phyloP scores from a whole-genome alignment of 2,113 vertebrate species.

The Nothobranchius kuhntae region DNA sequence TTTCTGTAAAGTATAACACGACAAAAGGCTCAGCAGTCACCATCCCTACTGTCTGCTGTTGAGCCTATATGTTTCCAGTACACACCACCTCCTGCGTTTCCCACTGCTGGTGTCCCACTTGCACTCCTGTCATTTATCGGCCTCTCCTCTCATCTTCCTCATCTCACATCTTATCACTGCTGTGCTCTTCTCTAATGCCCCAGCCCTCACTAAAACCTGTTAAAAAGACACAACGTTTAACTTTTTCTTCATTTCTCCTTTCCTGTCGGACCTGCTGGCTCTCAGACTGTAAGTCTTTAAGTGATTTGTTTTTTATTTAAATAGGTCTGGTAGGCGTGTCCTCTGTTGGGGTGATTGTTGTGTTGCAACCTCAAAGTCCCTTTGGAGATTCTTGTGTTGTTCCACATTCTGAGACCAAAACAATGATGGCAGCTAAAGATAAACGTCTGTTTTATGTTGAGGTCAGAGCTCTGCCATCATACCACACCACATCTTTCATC shows the following conservation, averaged over 20 bases:
- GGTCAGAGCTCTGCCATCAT: conserved; percentile 13
- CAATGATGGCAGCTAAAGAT: conserved; percentile 1
- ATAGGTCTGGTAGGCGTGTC: no score
- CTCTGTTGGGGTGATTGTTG: no score
- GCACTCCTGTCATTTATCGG: neutral
- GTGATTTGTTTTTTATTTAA: conserved; percentile 8
- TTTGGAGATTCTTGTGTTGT: conserved; percentile 15
- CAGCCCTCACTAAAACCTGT: neutral
- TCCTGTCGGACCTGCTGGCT: conserved; percentile 41
- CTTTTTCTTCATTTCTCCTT: conserved; percentile 11
- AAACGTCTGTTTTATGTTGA: conserved; percentile 16
- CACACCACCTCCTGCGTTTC: conserved; percentile 10
- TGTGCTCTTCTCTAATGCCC: neutral
- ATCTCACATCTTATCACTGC: conserved; percentile 5
- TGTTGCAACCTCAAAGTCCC: conserved; percentile 23
- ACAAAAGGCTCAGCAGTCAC: no score
- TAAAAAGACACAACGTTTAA: neutral
- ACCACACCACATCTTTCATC: conserved; percentile 20
- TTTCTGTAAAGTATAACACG: no score
- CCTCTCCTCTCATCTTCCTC: conserved; percentile 37
- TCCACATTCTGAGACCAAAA: conserved; percentile 15
- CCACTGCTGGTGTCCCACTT: neutral
- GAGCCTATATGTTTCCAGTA: conserved; percentile 12
- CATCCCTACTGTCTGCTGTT: conserved; percentile 31
- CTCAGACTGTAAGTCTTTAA: conserved; percentile 55